phyloP scores from a whole-genome alignment of 1,140 invertebrate species.

The Meloidogyne exigua region DNA sequence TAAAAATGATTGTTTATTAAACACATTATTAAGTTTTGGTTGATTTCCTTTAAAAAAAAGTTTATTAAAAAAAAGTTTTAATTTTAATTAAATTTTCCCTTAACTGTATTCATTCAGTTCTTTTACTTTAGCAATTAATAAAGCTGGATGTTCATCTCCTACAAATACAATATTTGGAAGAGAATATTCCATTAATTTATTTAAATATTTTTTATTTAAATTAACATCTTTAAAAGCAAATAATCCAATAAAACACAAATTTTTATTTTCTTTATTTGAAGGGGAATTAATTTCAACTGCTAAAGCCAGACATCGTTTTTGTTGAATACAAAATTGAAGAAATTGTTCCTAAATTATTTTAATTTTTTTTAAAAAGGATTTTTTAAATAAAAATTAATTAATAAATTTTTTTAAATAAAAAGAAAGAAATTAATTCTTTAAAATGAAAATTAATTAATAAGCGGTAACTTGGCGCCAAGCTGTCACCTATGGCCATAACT shows the following conservation, averaged over 20 bases:
- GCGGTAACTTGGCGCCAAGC: too few relatives aligned
- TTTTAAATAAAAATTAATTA: too few relatives aligned
- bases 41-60: background rate
- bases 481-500: too few relatives aligned
- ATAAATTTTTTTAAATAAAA: too few relatives aligned
- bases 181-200: background rate
- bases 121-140: background rate
- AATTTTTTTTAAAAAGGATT: too few relatives aligned
- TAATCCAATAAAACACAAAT: background rate
- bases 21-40: background rate
- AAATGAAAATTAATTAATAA: too few relatives aligned
- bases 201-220: conserved; percentile 3
- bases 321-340: conserved; percentile 16
- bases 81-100: background rate
- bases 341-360: conserved; percentile 12
- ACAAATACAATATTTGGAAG: background rate
- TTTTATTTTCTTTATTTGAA: background rate
- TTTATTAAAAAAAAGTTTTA: background rate
- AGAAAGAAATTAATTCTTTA: too few relatives aligned
- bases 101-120: background rate
- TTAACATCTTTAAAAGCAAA: background rate
- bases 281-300: background rate
- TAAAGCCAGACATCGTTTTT: background rate
- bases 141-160: background rate
- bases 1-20: background rate